Conservation (phyloP, 2,797 vertebrate genomes). For the Siniperca scherzeri region DNA sequence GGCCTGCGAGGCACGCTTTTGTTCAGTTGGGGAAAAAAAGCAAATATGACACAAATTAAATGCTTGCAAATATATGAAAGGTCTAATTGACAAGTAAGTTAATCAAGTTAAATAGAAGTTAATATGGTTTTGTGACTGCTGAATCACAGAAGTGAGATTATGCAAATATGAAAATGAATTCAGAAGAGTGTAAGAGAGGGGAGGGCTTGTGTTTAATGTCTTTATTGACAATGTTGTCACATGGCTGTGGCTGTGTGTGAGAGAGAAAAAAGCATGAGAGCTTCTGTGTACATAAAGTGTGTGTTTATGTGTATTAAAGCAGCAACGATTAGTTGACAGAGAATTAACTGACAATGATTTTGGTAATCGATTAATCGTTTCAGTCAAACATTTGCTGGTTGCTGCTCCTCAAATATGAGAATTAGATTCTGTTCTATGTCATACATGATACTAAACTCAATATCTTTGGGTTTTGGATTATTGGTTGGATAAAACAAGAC, state of each 20-base stretch:
- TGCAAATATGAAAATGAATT: constrained; percentile 40
- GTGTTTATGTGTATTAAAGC: constrained; percentile 4
- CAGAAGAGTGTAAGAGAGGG: not conserved
- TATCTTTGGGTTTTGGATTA: not conserved
- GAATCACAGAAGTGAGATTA: constrained; percentile 34
- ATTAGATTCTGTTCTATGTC: not conserved
- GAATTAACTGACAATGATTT: not conserved
- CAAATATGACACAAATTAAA: constrained; percentile 47
- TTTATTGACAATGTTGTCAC: constrained; percentile 18
- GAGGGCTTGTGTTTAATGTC: constrained; percentile 14
- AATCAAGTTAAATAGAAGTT: constrained; percentile 33
- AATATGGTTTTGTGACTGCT: constrained; percentile 1
- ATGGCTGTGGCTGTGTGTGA: not conserved
- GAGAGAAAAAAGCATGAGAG: not conserved
- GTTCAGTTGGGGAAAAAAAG: constrained; percentile 8
- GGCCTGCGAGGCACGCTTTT: constrained; percentile 21
- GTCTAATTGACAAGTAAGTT: constrained; percentile 8
- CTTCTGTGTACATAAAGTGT: not conserved
- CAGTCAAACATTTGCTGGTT: not conserved
- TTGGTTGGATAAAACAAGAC: not conserved
- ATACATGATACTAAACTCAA: not conserved
- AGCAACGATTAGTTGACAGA: not conserved
- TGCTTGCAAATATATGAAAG: constrained; percentile 31
- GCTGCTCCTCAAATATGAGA: too few species aligned
- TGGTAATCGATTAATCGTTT: not conserved